Base-by-base conservation (phyloP, 2,113 vertebrate species). In the Pipa parva region DNA sequence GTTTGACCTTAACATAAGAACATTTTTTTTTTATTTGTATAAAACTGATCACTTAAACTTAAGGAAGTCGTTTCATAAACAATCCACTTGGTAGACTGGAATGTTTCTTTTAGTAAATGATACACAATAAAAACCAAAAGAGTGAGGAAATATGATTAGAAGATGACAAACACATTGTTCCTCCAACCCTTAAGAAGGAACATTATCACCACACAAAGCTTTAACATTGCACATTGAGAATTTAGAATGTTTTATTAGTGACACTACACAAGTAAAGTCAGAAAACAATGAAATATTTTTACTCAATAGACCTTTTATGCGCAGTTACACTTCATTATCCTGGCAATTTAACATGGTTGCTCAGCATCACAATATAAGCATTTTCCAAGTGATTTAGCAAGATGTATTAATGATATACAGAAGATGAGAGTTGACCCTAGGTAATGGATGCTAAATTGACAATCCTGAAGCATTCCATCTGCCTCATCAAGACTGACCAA, bases 391-490 rank as follows among this genome's bases (percentile, higher is more conserved):
- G 80, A 87, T 82, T 88, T 87, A 82, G 75, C 79, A 73, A 77
- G 78, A 76, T 75, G 79, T 75, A 79, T 80, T 87, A 84, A 84
- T 80, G 81, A 81, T 77, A 79, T 72, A 79, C 75, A 82, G 80
- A 81, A 78, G 81, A 85, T 78, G 85, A 85, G 84, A 78, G 80
- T 21, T 84, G 84, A 86, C 86, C 80, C 76, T 75, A 78, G 78
- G 81, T 85, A 87, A 85, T 78, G 84, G 83, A 82, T 74, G 73
- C 79, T 83, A 86, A 85, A 82, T 79, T 29, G 79, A 76, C 73
- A 75, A 80, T 83, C 80, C 80, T 72, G 78, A 84, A 85, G 80
- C 74, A 67, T 74, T 71, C 79, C 80, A 77, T 80, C 77, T 81
- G 69, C 82, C 87, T 80, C 70, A 1, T 76, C 79, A 74, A 71